Evolutionary conservation across 2,113 vertebrate genomes (phyloP).

Genomic region (Thalassoma bifasciatum): DNA sequence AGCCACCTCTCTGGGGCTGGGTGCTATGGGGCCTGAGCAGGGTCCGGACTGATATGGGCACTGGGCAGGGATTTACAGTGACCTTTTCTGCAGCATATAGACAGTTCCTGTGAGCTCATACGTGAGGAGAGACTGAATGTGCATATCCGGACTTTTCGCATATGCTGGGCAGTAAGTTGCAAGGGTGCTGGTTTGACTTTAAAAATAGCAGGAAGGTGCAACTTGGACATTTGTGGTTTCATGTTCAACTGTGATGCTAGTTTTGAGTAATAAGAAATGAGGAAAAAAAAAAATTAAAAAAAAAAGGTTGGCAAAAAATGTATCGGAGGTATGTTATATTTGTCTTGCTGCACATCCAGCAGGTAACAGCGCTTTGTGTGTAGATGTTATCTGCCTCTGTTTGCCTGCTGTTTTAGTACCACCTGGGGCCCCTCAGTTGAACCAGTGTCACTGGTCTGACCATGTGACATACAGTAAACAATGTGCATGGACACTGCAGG

Average conservation of each 20-base stretch:
- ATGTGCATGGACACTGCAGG: constrained; percentile 49
- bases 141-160: constrained; percentile 27
- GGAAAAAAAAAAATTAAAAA: not conserved
- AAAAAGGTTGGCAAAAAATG: not conserved
- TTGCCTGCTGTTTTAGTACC: constrained; percentile 62
- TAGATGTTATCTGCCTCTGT: constrained; percentile 66
- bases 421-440: constrained; percentile 57
- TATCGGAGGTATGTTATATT: not conserved
- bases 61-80: constrained; percentile 58
- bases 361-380: constrained; percentile 11
- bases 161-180: constrained; percentile 8
- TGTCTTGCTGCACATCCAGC: constrained; percentile 28
- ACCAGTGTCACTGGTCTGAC: constrained; percentile 48
- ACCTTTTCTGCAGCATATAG: constrained; percentile 51
- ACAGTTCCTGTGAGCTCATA: constrained; percentile 69
- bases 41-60: constrained; percentile 46
- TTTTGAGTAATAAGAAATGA: not conserved
- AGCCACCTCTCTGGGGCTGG: constrained; percentile 66
- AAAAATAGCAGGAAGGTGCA: not conserved
- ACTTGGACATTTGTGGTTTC: too few species aligned
- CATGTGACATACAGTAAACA: constrained; percentile 75
- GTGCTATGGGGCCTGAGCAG: constrained; percentile 61
- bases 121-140: constrained; percentile 30
- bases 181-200: constrained; percentile 14
- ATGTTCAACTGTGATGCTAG: not conserved